Evolutionary conservation across 2,888 invertebrate genomes (phyloP), one percentile per base, ranked within the genome.

Genomic region (Troides oblongomaculatus): DNA sequence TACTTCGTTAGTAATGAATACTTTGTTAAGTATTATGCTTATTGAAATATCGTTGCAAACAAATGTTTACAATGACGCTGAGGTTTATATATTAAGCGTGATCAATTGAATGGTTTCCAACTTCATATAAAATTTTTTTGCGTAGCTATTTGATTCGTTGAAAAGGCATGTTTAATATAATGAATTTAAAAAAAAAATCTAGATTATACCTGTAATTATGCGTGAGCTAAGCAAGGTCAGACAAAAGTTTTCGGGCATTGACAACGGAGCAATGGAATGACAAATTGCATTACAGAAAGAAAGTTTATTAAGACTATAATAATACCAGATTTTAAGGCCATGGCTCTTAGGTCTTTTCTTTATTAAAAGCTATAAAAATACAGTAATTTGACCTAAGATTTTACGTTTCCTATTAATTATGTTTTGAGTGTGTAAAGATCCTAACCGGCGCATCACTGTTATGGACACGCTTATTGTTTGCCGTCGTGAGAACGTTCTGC

Each of bases 101-200:
- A 6, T 53, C 2, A 0, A 14, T 50, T 50, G 50, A n/a, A 53
- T 53, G 53, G 53, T 53, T 53, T 53, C 53, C 53, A 53, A n/a
- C 8, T 6, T n/a, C 18, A 53, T 46, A 46, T 53, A n/a, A n/a
- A 53, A 53, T n/a, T 53, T 53, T 53, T 17, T 12, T 6, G 53
- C 53, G 5, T 53, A n/a, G n/a, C 2, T 7, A n/a, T 18, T 53
- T 1, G n/a, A n/a, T 5, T n/a, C 53, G 53, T n/a, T 53, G n/a
- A n/a, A 53, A 50, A 53, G n/a, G 53, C 25, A 23, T 58, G 14
- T 58, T 58, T 58, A 58, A 58, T 58, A 58, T 25, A 25, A 58
- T 58, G 21, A 58, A 58, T 25, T 53, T 18, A 53, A 17, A 30
- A n/a, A 53, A n/a, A 53, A 53, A 53, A n/a, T 53, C n/a, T 53